A percentile compares a stretch with the other conserved stretches of the same genome.
Evolutionary conservation across 2,888 invertebrate genomes (phyloP).

Genomic region (Scaptomyza tumidula): DNA sequence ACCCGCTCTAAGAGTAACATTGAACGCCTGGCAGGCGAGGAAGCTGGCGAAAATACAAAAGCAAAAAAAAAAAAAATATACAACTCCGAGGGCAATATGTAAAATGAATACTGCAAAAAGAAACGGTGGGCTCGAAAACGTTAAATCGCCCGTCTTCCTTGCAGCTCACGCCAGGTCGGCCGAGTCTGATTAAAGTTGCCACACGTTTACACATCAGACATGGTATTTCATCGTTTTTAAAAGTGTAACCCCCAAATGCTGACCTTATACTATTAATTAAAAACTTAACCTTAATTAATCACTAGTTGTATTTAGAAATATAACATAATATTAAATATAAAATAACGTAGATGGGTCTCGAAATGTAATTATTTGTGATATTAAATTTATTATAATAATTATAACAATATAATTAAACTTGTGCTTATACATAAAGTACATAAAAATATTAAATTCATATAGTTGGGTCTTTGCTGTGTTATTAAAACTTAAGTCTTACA

Average conservation of each 20-base stretch:
- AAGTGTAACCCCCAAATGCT: slow-evolving; percentile 4
- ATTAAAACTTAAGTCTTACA: too few relatives aligned
- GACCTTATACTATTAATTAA: neutral
- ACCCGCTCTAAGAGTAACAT: slow-evolving; percentile 49
- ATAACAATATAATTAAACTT: too few relatives aligned
- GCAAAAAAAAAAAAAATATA: slow-evolving; percentile 62
- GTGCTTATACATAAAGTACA: too few relatives aligned
- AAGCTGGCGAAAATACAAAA: slow-evolving; percentile 65
- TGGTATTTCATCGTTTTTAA: slow-evolving; percentile 1
- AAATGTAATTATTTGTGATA: too few relatives aligned
- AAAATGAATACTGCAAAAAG: slow-evolving; percentile 71
- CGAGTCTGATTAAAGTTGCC: slow-evolving; percentile 50
- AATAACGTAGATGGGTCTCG: too few relatives aligned
- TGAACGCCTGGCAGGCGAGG: slow-evolving; percentile 46
- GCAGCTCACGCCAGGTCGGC: slow-evolving; percentile 17
- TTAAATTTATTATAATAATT: too few relatives aligned
- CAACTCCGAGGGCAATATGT: slow-evolving; percentile 78
- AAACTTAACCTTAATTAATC: neutral
- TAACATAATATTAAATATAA: too few relatives aligned
- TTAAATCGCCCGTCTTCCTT: slow-evolving; percentile 44
- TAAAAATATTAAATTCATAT: too few relatives aligned
- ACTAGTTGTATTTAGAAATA: too few relatives aligned
- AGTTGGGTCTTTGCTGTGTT: too few relatives aligned
- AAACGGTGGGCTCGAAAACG: slow-evolving; percentile 43
- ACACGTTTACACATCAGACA: slow-evolving; percentile 15